Percentiles rank a stretch among this genome's conserved stretches.
Evolutionary conservation across 1,140 invertebrate genomes (phyloP).

Genomic region (Dermatophagoides farinae): DNA sequence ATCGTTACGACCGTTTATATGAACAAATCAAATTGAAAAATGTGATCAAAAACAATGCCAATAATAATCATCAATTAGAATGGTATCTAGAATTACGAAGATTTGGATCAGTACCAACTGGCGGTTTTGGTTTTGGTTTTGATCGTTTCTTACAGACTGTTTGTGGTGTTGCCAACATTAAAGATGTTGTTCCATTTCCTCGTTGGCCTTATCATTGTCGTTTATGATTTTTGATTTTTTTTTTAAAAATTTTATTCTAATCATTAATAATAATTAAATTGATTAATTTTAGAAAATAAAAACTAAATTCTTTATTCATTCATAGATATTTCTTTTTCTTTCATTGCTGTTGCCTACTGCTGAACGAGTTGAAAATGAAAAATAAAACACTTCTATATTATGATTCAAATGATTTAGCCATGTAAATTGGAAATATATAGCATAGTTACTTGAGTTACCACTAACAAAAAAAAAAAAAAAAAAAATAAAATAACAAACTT

Average conservation of each 20-base stretch:
- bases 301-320: too few relatives aligned
- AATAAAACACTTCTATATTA: too few relatives aligned
- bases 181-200: constrained; percentile 84
- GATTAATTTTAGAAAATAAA: not conserved
- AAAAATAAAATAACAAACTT: too few relatives aligned
- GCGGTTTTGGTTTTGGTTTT: constrained; percentile 85
- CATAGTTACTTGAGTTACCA: too few relatives aligned
- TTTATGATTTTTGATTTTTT: constrained; percentile 34
- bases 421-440: too few relatives aligned
- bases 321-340: too few relatives aligned
- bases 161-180: constrained; percentile 60
- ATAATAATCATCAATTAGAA: not conserved
- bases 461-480: too few relatives aligned
- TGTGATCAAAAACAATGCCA: not conserved
- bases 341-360: too few relatives aligned
- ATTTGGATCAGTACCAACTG: constrained; percentile 67
- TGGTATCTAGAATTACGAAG: constrained; percentile 70
- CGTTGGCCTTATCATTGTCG: constrained; percentile 70
- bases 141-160: constrained; percentile 70
- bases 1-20: constrained; percentile 41
- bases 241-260: too few relatives aligned
- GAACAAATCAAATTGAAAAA: constrained; percentile 15
- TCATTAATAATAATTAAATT: not conserved
- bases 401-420: too few relatives aligned
- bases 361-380: too few relatives aligned